Conservation (phyloP, 2,888 invertebrate genomes). For the Pandemis heparana region DNA sequence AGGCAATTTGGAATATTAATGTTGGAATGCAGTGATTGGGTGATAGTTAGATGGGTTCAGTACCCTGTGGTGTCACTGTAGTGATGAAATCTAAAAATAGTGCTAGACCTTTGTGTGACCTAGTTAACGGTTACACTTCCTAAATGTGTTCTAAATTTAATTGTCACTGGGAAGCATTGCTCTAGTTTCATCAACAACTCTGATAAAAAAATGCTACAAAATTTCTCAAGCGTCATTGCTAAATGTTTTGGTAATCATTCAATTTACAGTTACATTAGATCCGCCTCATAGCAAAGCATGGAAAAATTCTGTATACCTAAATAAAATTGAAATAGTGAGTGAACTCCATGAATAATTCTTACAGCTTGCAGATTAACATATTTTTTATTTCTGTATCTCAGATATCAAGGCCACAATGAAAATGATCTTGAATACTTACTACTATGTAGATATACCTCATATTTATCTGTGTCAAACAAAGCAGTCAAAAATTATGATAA, state of each 20-base stretch:
- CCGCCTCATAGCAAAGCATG: not conserved
- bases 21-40: slow-evolving; percentile 17
- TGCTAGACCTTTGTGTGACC: slow-evolving; percentile 73
- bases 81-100: slow-evolving; percentile 59
- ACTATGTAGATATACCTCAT: no score
- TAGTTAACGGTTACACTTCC: slow-evolving; percentile 71
- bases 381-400: slow-evolving; percentile 49
- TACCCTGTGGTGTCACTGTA: slow-evolving; percentile 29
- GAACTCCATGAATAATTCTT: slow-evolving; percentile 10
- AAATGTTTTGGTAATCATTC: not conserved
- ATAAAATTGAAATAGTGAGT: not conserved
- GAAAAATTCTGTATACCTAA: not conserved
- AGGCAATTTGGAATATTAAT: not conserved
- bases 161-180: slow-evolving; percentile 67
- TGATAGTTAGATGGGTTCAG: slow-evolving; percentile 13
- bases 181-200: slow-evolving; percentile 54
- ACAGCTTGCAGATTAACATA: not conserved
- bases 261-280: not conserved
- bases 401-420: slow-evolving; percentile 57
- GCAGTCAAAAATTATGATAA: not conserved
- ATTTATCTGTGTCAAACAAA: slow-evolving; percentile 16
- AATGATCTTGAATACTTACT: slow-evolving; percentile 45
- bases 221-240: not conserved
- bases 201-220: not conserved
- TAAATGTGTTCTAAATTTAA: slow-evolving; percentile 73